Percentiles rank a stretch among this genome's conserved stretches.
Evolutionary conservation across 2,113 vertebrate genomes (phyloP).

Genomic region (Larimichthys polyactis): DNA sequence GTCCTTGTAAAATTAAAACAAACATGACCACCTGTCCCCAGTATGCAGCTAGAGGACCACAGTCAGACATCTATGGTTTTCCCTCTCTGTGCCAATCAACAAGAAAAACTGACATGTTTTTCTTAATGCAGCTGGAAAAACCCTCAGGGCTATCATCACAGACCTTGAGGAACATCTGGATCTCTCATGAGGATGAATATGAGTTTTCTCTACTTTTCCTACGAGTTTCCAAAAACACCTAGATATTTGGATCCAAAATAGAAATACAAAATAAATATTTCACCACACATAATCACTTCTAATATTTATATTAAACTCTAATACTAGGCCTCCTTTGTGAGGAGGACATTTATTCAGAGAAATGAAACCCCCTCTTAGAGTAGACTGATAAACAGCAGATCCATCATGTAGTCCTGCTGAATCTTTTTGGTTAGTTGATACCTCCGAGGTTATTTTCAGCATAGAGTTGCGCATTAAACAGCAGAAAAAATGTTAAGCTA

Average conservation of each 20-base stretch:
- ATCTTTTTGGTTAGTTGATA: conserved; percentile 38
- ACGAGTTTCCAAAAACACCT: not conserved
- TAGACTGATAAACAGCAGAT: not conserved
- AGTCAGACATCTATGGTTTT: conserved; percentile 22
- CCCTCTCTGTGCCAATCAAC: conserved; percentile 38
- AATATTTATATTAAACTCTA: not conserved
- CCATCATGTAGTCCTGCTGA: not conserved
- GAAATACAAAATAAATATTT: conserved; percentile 5
- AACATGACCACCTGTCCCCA: conserved; percentile 68
- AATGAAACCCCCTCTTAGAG: not conserved
- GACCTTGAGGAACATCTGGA: conserved; percentile 59
- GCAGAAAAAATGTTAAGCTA: not conserved
- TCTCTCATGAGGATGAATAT: conserved; percentile 4
- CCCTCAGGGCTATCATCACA: not conserved
- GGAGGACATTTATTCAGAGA: conserved; percentile 6
- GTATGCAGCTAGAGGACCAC: conserved; percentile 15
- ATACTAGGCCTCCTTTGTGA: not conserved
- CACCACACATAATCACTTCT: not conserved
- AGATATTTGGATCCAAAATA: not conserved
- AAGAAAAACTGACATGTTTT: conserved; percentile 28
- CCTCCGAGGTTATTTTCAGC: conserved; percentile 45
- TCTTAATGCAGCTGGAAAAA: conserved; percentile 38
- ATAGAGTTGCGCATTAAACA: conserved; percentile 3
- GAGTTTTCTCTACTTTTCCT: conserved; percentile 3
- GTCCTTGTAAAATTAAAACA: conserved; percentile 52